Percentiles rank a stretch among this genome's conserved stretches.
phyloP scores from a whole-genome alignment of 2,888 invertebrate genomes.

The Metellina segmentata region DNA sequence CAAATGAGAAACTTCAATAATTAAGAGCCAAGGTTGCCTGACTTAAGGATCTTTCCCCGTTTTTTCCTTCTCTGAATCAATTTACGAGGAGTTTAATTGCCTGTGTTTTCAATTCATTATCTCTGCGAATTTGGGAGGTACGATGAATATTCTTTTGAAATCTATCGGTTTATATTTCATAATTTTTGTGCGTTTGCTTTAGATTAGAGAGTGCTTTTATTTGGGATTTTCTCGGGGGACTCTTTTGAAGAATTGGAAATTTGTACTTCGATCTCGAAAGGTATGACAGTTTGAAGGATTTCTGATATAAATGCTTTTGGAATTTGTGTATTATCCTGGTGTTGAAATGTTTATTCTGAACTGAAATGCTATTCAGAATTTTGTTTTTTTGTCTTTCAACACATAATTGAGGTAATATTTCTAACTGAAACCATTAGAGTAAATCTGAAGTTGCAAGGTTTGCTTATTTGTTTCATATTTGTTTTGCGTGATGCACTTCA shows the following conservation, averaged over 20 bases:
- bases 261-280: background rate
- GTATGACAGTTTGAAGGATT: background rate
- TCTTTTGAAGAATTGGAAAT: background rate
- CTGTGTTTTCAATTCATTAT: constrained; percentile 56
- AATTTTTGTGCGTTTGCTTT: background rate
- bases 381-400: too few species aligned
- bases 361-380: too few species aligned
- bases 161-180: background rate
- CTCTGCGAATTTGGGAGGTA: constrained; percentile 5
- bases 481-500: too few species aligned
- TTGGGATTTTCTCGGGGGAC: background rate
- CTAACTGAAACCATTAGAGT: too few species aligned
- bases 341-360: too few species aligned
- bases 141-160: constrained; percentile 1
- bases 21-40: constrained; percentile 23
- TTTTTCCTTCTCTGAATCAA: constrained; percentile 4
- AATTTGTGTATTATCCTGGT: too few species aligned
- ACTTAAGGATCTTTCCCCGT: constrained; percentile 24
- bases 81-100: constrained; percentile 53
- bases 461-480: too few species aligned
- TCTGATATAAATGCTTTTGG: too few species aligned
- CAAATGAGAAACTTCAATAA: constrained; percentile 62
- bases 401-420: too few species aligned
- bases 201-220: background rate
- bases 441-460: too few species aligned